These are phyloP conservation scores for Rafetus swinhoei DNA, from an alignment of 2,113 vertebrate species.

Conservation along the genomic window DNA sequence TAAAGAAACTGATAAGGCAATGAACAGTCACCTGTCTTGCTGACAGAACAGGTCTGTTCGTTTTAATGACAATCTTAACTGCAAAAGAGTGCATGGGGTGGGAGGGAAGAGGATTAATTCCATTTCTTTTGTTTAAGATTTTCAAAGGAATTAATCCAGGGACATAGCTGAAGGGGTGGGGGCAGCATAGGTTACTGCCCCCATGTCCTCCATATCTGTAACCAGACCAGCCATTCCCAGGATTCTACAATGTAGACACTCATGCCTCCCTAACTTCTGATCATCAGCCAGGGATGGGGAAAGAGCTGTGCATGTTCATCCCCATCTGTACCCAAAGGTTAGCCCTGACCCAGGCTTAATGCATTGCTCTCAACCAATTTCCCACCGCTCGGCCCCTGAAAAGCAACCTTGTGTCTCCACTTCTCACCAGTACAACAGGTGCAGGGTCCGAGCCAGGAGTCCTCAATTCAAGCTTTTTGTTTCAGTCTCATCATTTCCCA, in stretches of 20 bases:
- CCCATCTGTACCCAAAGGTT: background rate
- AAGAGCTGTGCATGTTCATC: background rate
- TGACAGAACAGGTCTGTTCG: background rate
- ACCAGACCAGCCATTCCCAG: rapidly evolving
- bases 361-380: rapidly evolving
- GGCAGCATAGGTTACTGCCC: rapidly evolving
- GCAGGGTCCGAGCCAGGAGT: background rate
- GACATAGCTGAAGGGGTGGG: background rate
- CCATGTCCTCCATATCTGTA: rapidly evolving
- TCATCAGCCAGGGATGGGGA: background rate
- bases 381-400: background rate
- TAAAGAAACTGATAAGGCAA: background rate
- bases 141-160: background rate
- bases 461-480: conserved; percentile 52
- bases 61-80: background rate
- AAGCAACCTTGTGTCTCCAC: background rate
- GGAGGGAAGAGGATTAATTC: rapidly evolving
- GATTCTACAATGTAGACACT: background rate
- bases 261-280: background rate
- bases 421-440: conserved; percentile 25
- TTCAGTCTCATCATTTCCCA: conserved; percentile 62
- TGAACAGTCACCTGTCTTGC: background rate
- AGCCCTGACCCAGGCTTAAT: background rate
- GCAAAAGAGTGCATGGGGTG: background rate
- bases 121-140: background rate